Evolutionary conservation across 2,797 vertebrate species (phyloP).

Genomic region (Busarellus nigricollis): DNA sequence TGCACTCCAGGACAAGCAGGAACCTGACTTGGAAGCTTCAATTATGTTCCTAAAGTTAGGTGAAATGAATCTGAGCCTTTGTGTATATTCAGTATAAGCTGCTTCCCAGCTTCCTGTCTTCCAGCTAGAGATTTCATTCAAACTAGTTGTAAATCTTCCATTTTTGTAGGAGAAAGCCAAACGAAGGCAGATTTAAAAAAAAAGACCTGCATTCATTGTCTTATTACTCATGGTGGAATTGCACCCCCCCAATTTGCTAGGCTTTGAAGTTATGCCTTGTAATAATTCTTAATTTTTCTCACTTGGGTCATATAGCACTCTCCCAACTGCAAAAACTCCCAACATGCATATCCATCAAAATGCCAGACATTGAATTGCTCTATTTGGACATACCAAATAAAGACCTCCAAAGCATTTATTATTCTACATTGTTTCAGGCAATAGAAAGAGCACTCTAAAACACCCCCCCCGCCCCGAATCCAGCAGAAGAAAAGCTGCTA

Average conservation of each 20-base stretch:
- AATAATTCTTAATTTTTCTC: neutral
- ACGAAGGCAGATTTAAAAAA: neutral
- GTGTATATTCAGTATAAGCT: neutral
- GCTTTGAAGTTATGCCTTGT: neutral
- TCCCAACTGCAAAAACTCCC: neutral
- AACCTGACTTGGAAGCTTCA: neutral
- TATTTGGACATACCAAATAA: constrained; percentile 27
- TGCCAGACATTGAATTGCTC: constrained; percentile 32
- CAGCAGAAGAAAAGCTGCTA: constrained; percentile 74
- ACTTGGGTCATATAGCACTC: neutral
- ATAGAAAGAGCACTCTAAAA: constrained; percentile 36
- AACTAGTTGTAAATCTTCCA: neutral
- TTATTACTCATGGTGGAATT: neutral
- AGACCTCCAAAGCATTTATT: constrained; percentile 14
- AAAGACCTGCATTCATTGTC: neutral
- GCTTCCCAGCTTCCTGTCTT: neutral
- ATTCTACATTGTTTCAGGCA: constrained; percentile 52
- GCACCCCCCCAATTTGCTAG: neutral
- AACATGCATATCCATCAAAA: neutral
- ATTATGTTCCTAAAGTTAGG: neutral
- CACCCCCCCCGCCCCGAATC: too few species aligned
- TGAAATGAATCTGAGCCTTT: neutral
- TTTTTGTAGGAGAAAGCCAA: neutral
- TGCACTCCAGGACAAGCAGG: neutral
- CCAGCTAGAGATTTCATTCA: neutral